These are phyloP conservation scores for Dryobotodes eremita DNA, from an alignment of 2,888 invertebrate species.

Conservation along the genomic window DNA sequence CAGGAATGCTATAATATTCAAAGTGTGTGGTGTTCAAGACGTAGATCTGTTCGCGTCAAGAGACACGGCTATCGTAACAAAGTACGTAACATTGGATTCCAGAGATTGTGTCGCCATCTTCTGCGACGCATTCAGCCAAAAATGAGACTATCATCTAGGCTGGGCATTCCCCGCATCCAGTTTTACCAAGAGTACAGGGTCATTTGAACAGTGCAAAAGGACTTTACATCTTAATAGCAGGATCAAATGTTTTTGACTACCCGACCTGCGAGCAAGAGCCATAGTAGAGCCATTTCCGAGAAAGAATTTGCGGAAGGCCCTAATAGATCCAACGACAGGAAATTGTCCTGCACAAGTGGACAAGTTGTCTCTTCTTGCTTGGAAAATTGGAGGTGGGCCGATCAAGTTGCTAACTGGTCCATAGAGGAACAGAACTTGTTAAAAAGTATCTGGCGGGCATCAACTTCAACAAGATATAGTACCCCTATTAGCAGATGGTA, in stretches of 20 bases:
- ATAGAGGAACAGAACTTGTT: background rate
- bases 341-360: background rate
- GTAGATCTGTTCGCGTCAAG: conserved; percentile 6
- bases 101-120: background rate
- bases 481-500: background rate
- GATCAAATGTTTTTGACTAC: background rate
- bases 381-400: conserved; percentile 11
- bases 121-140: background rate
- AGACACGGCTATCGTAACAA: conserved; percentile 5
- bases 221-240: background rate
- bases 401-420: background rate
- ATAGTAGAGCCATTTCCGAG: background rate
- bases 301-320: background rate
- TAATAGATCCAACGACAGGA: conserved; percentile 4
- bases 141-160: background rate
- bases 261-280: conserved; percentile 2
- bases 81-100: background rate
- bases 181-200: background rate
- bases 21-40: no score
- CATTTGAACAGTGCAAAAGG: background rate
- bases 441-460: background rate
- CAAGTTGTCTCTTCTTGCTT: background rate
- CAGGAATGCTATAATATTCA: background rate
- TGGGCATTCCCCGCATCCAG: no score
- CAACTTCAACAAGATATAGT: background rate